Conservation (phyloP, 2,113 vertebrate genomes). For the Elephas maximus region DNA sequence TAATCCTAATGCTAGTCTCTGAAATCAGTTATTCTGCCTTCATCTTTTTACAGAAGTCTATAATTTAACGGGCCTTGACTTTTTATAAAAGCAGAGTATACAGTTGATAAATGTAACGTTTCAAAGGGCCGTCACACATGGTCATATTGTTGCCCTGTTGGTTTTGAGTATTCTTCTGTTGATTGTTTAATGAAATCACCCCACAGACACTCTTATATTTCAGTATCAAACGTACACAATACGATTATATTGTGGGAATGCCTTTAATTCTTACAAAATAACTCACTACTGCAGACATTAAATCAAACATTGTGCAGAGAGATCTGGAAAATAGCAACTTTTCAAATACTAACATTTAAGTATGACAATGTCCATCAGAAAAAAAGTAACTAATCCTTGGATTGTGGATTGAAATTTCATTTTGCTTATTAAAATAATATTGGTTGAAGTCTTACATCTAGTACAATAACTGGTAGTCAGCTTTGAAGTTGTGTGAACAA, state of each 20-base stretch:
- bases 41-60: background rate
- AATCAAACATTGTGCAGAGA: background rate
- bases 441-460: background rate
- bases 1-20: background rate
- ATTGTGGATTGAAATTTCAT: background rate
- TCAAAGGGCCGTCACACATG: background rate
- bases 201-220: background rate
- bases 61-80: background rate
- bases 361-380: background rate
- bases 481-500: background rate
- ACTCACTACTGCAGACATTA: background rate
- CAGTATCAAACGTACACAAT: background rate
- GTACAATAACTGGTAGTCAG: background rate
- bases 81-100: background rate
- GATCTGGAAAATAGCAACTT: background rate
- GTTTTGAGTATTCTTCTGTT: background rate
- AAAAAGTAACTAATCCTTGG: background rate
- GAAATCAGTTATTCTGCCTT: background rate
- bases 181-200: background rate
- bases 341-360: background rate
- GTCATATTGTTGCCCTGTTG: background rate
- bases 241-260: background rate
- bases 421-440: background rate
- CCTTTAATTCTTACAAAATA: background rate
- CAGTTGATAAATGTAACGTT: background rate